Percentiles rank a stretch among this genome's conserved stretches.
These are phyloP conservation scores for Thecophora atra DNA, from an alignment of 2,888 invertebrate species.

Conservation along the genomic window DNA sequence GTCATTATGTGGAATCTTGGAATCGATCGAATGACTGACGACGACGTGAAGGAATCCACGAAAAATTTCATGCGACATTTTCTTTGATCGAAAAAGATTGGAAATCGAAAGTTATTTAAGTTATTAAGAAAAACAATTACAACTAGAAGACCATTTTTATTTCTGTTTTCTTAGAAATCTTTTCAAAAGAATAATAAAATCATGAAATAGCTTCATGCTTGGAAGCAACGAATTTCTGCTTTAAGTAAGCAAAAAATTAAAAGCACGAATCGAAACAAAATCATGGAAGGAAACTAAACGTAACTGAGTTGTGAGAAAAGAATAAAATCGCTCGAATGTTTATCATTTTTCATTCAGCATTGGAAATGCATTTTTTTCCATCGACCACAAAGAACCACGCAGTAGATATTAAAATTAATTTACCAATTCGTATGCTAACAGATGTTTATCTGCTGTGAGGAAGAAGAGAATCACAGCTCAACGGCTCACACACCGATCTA, in stretches of 20 bases:
- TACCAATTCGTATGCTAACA: conserved; percentile 30
- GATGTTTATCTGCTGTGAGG: conserved; percentile 25
- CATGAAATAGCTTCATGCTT: too few species aligned
- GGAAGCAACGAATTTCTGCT: too few species aligned
- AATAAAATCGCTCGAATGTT: conserved; percentile 12
- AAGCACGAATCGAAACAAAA: too few species aligned
- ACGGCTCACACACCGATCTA: background rate
- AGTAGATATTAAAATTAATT: conserved; percentile 35
- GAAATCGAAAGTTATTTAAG: background rate
- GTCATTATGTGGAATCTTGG: background rate
- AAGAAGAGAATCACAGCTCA: conserved; percentile 7
- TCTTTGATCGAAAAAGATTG: background rate
- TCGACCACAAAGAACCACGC: conserved; percentile 1
- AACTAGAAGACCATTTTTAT: background rate
- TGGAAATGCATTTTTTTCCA: conserved; percentile 30
- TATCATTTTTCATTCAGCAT: too few species aligned
- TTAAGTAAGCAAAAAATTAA: background rate
- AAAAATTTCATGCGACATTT: too few species aligned
- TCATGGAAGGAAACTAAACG: conserved; percentile 15
- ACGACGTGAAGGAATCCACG: background rate
- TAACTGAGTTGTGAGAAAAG: conserved; percentile 15
- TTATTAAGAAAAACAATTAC: background rate
- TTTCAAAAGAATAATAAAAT: too few species aligned
- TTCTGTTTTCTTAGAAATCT: background rate
- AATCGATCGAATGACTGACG: background rate